A percentile compares a stretch with the other conserved stretches of the same genome.
Evolutionary conservation across 2,888 invertebrate genomes (phyloP).

Genomic region (Melipona bicolor): DNA sequence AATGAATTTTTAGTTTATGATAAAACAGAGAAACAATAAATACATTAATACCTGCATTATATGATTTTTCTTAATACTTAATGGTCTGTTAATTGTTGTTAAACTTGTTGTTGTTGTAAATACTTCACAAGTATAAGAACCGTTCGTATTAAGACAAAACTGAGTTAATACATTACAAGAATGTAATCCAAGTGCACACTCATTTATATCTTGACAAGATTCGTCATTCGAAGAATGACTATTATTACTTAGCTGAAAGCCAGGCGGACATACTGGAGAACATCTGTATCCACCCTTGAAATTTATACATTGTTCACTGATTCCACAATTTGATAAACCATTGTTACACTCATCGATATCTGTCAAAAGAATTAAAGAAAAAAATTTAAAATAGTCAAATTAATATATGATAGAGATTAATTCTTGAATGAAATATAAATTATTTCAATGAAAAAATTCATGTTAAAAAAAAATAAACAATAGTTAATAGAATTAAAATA

Average conservation of each 20-base stretch:
- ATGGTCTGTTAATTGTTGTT: conserved; percentile 31
- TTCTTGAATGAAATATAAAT: not conserved
- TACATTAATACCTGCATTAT: conserved; percentile 47
- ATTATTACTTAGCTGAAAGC: conserved; percentile 57
- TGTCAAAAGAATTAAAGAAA: conserved; percentile 10
- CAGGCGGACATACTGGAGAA: conserved; percentile 71
- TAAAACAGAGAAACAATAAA: not conserved
- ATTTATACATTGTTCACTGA: conserved; percentile 74
- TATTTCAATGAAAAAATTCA: not conserved
- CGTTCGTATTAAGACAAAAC: conserved; percentile 74
- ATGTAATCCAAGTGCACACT: conserved; percentile 88
- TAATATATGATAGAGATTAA: not conserved
- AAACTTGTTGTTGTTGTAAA: conserved; percentile 29
- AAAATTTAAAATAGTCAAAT: not conserved
- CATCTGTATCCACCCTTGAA: conserved; percentile 72
- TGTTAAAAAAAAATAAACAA: not conserved
- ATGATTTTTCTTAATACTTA: conserved; percentile 22
- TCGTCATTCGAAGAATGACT: not conserved
- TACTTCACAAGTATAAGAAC: conserved; percentile 71
- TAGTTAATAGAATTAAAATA: not conserved
- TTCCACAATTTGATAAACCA: conserved; percentile 76
- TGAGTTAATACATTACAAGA: conserved; percentile 84
- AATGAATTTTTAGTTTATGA: not conserved
- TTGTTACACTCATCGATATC: conserved; percentile 74
- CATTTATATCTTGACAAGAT: conserved; percentile 88